A percentile compares a stretch with the other conserved stretches of the same genome.
Conservation (phyloP, 2,113 vertebrate genomes). For the Penelope pileata region DNA sequence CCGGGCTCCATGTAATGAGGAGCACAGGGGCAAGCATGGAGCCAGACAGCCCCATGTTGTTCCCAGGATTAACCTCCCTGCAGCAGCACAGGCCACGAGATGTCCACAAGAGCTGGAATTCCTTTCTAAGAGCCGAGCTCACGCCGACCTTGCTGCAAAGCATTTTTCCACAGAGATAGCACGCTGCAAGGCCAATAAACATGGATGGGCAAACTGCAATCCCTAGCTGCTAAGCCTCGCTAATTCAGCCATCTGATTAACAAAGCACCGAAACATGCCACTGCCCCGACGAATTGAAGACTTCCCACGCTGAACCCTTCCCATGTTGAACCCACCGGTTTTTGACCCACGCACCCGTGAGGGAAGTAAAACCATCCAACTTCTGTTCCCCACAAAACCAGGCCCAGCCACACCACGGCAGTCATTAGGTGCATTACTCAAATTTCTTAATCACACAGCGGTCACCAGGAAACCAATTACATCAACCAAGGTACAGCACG, state of each 20-base stretch:
- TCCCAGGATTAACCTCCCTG: neutral
- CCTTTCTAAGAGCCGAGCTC: neutral
- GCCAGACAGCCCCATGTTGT: neutral
- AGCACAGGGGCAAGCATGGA: neutral
- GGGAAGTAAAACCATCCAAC: neutral
- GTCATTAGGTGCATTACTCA: neutral
- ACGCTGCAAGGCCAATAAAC: fast-evolving
- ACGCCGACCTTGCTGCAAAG: neutral
- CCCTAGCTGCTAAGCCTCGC: neutral
- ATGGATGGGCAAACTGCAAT: fast-evolving
- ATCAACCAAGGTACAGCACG: neutral
- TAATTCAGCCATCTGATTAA: neutral
- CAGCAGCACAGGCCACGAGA: fast-evolving
- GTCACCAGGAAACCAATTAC: neutral
- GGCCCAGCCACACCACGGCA: no score
- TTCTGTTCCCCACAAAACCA: neutral
- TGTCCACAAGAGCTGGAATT: neutral
- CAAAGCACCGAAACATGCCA: fast-evolving
- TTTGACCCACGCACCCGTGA: neutral
- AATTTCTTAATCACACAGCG: neutral
- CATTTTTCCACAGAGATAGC: fast-evolving
- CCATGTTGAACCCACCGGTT: fast-evolving
- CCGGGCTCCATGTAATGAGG: neutral
- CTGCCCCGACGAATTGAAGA: fast-evolving
- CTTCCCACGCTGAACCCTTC: neutral